These are phyloP conservation scores for Trematomus bernacchii DNA, from an alignment of 2,797 vertebrate species.

Conservation along the genomic window DNA sequence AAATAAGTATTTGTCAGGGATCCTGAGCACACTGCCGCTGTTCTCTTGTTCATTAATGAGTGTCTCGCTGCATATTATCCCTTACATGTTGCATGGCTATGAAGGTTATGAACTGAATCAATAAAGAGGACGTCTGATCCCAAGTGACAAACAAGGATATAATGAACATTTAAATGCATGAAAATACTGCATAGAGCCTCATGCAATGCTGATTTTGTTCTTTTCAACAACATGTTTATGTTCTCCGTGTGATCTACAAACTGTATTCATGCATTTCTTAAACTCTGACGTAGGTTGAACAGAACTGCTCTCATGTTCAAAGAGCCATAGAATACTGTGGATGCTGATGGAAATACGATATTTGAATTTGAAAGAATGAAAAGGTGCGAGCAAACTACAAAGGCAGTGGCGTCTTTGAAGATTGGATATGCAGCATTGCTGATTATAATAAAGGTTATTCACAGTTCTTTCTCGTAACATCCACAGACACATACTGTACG, in stretches of 20 bases:
- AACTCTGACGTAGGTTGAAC: slow-evolving; percentile 18
- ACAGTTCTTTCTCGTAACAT: not conserved
- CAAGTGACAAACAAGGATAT: not conserved
- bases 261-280: slow-evolving; percentile 16
- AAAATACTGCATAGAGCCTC: not conserved
- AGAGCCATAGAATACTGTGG: slow-evolving; percentile 13
- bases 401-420: slow-evolving; percentile 53
- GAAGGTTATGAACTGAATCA: not conserved
- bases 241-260: slow-evolving; percentile 5
- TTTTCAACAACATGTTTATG: slow-evolving; percentile 18
- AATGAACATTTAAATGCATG: too few species aligned
- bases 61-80: too few species aligned
- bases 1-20: too few species aligned
- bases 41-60: too few species aligned
- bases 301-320: slow-evolving; percentile 43
- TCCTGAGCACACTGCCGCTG: too few species aligned
- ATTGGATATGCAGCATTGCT: not conserved
- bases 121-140: not conserved
- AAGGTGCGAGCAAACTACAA: slow-evolving; percentile 33
- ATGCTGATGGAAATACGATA: not conserved
- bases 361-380: slow-evolving; percentile 47
- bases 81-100: too few species aligned
- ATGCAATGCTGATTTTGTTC: slow-evolving; percentile 34
- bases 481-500: not conserved
- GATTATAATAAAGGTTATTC: slow-evolving; percentile 23